Base-by-base conservation (phyloP, 1,140 invertebrate genomes). In the Sitobion miscanthi region DNA sequence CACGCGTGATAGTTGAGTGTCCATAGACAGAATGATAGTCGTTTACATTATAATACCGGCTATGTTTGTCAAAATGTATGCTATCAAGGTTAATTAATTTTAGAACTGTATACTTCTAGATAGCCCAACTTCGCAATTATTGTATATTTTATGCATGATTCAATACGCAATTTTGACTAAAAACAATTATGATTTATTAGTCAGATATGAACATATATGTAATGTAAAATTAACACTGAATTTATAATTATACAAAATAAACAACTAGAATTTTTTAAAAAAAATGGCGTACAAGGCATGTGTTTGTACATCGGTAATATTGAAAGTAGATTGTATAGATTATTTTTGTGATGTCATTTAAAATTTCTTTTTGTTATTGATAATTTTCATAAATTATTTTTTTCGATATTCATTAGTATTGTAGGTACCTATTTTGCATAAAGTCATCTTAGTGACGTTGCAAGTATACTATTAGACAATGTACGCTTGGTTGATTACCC, bases 161-260 rank as follows among this genome's bases (percentile, higher is more conserved):
- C 14, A 77, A n/a, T n/a, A 35, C n/a, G 30, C 5, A 77, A n/a
- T 77, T 17, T n/a, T 17, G 14, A 77, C 14, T 17, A 3, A 77
- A n/a, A 77, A 77, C 62, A n/a, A n/a, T 77, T 77, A 77, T 77
- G 62, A n/a, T 77, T 77, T 77, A 77, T 77, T 77, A 35, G 62
- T 77, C n/a, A 77, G 62, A 77, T 6, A 77, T 77, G 17, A 77
- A n/a, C 62, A 77, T 69, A 25, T 62, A 62, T 69, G 14, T 69
- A 69, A n/a, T n/a, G 30, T 69, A 69, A n/a, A n/a, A 77, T 77
- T n/a, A 77, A 77, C 62, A 77, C n/a, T 77, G 30, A 77, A 77
- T n/a, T n/a, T 35, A 77, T 77, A n/a, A 77, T 77, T 77, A n/a
- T 77, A 35, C 62, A 77, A 77, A 77, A n/a, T n/a, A 77, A 77